Conservation (phyloP, 1,140 invertebrate species). For the Brachionus sp. region DNA sequence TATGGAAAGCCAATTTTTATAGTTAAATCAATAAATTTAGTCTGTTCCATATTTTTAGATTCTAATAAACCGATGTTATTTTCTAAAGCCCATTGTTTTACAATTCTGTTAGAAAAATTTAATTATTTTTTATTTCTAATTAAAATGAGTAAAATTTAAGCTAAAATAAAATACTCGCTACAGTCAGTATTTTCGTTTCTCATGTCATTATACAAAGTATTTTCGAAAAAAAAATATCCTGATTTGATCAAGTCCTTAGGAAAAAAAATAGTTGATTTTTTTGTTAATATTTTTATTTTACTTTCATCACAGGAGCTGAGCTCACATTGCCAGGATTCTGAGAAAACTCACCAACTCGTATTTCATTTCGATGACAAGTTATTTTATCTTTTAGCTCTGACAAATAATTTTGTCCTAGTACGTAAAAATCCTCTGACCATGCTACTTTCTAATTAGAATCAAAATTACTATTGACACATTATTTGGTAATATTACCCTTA, state of each 20-base stretch:
- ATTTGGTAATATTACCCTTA: background rate
- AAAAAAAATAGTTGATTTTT: background rate
- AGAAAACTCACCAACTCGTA: conserved; percentile 33
- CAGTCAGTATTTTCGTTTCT: conserved; percentile 7
- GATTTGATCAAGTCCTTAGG: conserved; percentile 21
- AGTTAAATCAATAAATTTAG: conserved; percentile 25
- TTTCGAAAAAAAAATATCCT: conserved; percentile 39
- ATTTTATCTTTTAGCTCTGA: conserved; percentile 34
- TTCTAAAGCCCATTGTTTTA: conserved; percentile 1
- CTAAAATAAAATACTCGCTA: conserved; percentile 14
- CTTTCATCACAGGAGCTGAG: conserved; percentile 7
- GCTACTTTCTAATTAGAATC: background rate
- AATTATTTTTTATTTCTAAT: background rate
- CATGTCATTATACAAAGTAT: conserved; percentile 25
- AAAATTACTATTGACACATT: background rate
- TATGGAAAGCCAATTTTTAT: conserved; percentile 43
- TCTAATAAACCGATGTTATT: conserved; percentile 10
- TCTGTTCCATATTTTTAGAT: conserved; percentile 13
- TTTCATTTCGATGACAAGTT: conserved; percentile 13
- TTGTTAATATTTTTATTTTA: background rate
- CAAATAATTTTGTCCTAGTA: conserved; percentile 38
- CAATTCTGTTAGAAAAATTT: background rate
- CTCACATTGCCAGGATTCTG: background rate
- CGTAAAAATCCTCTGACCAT: conserved; percentile 38
- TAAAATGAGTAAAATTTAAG: background rate